Evolutionary conservation across 2,113 vertebrate genomes (phyloP).

Genomic region (Labrus mixtus): DNA sequence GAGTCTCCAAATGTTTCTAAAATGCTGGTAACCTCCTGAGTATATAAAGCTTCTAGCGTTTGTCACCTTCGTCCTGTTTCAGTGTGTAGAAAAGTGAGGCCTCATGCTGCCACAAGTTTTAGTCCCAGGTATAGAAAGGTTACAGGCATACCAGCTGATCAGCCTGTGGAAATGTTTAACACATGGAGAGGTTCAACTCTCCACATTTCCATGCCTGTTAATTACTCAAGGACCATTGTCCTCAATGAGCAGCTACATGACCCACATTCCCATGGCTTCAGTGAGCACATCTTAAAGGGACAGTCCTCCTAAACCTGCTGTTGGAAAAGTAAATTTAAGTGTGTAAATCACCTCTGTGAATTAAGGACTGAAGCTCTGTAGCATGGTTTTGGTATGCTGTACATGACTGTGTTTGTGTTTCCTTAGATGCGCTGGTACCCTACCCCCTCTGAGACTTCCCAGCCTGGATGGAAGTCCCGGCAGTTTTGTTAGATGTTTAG

Average conservation of each 20-base stretch:
- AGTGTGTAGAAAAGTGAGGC: background rate
- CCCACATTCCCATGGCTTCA: constrained; percentile 69
- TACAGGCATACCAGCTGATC: constrained; percentile 28
- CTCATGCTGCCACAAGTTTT: constrained; percentile 23
- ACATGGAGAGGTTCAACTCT: constrained; percentile 37
- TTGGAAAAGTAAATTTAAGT: background rate
- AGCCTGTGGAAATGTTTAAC: constrained; percentile 62
- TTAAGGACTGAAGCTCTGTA: constrained; percentile 34
- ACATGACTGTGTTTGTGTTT: constrained; percentile 65
- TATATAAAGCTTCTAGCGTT: background rate
- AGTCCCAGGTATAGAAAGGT: constrained; percentile 46
- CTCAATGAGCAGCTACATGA: constrained; percentile 56
- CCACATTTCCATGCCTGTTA: constrained; percentile 65
- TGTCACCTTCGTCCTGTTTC: background rate
- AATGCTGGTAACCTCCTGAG: constrained; percentile 5
- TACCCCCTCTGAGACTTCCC: constrained; percentile 90
- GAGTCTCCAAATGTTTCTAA: constrained; percentile 11
- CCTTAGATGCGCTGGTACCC: constrained; percentile 98
- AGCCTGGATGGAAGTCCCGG: constrained; percentile 97
- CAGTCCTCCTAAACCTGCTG: constrained; percentile 33
- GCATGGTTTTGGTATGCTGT: constrained; percentile 55
- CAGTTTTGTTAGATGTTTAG: constrained; percentile 94
- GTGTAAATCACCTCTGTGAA: constrained; percentile 2
- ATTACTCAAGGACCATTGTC: constrained; percentile 67
- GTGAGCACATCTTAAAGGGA: constrained; percentile 61